These are phyloP conservation scores for Erythrolamprus reginae DNA, from an alignment of 2,113 vertebrate species.

Conservation along the genomic window DNA sequence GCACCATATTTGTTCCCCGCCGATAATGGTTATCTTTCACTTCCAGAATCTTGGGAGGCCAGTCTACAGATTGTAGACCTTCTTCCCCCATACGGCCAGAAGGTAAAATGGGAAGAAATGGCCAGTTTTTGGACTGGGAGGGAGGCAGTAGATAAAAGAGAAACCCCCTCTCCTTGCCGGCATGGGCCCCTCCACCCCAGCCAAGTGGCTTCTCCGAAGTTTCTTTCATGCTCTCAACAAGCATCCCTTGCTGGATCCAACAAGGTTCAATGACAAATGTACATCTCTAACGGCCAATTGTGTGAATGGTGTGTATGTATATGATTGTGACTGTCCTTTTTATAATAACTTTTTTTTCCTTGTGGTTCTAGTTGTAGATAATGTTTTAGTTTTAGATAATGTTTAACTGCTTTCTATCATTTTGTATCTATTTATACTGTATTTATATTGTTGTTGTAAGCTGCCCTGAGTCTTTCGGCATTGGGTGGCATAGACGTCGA, in stretches of 20 bases:
- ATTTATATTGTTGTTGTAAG: too few species aligned
- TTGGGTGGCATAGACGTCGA: too few species aligned
- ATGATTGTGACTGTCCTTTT: too few species aligned
- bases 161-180: neutral
- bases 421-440: too few species aligned
- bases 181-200: neutral
- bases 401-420: too few species aligned
- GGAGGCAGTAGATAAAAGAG: neutral
- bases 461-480: too few species aligned
- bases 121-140: neutral
- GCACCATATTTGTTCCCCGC: neutral
- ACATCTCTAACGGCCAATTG: too few species aligned
- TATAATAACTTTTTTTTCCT: too few species aligned
- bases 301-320: too few species aligned
- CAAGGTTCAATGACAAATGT: neutral
- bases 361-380: too few species aligned
- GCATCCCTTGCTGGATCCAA: neutral
- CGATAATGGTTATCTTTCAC: neutral
- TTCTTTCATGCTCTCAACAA: neutral
- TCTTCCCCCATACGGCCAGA: neutral
- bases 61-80: neutral
- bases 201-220: neutral
- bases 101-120: neutral
- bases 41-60: neutral
- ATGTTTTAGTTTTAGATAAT: too few species aligned